Conservation (phyloP, 2,888 invertebrate genomes). For the Phengaris arion region DNA sequence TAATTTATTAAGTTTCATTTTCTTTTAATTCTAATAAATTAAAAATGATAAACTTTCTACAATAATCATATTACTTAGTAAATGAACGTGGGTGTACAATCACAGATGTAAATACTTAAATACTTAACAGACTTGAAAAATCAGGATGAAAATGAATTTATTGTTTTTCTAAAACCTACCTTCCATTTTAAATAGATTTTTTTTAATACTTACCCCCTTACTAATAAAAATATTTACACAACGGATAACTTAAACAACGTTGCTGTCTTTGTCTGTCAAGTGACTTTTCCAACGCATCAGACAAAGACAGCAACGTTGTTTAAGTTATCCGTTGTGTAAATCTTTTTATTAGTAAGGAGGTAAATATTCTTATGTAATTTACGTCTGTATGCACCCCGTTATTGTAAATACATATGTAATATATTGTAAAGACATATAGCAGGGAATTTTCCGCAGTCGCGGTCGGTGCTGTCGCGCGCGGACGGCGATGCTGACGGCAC, state of each 20-base stretch:
- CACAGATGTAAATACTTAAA: slow-evolving; percentile 1
- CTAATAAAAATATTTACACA: too few species aligned
- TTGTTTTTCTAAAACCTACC: background rate
- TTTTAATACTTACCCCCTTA: background rate
- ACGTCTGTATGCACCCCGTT: slow-evolving; percentile 8
- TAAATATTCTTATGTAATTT: background rate
- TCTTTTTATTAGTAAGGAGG: too few species aligned
- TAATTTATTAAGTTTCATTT: slow-evolving; percentile 10
- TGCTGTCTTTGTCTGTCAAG: too few species aligned
- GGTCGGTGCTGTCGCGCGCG: slow-evolving; percentile 39
- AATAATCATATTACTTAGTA: background rate
- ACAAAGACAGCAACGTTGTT: too few species aligned
- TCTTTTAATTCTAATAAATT: slow-evolving; percentile 1
- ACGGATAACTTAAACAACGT: too few species aligned
- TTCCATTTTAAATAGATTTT: background rate
- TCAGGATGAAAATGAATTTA: too few species aligned
- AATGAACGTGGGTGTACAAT: background rate
- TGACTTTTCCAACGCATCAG: too few species aligned
- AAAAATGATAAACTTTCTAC: background rate
- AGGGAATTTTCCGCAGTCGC: slow-evolving; percentile 32
- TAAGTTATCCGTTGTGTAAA: too few species aligned
- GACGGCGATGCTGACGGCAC: slow-evolving; percentile 45
- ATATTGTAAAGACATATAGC: background rate
- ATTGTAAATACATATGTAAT: too few species aligned
- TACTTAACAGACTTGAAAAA: background rate